A percentile compares a stretch with the other conserved stretches of the same genome.
phyloP scores from a whole-genome alignment of 1,140 invertebrate genomes.

The Eurosta solidaginis region DNA sequence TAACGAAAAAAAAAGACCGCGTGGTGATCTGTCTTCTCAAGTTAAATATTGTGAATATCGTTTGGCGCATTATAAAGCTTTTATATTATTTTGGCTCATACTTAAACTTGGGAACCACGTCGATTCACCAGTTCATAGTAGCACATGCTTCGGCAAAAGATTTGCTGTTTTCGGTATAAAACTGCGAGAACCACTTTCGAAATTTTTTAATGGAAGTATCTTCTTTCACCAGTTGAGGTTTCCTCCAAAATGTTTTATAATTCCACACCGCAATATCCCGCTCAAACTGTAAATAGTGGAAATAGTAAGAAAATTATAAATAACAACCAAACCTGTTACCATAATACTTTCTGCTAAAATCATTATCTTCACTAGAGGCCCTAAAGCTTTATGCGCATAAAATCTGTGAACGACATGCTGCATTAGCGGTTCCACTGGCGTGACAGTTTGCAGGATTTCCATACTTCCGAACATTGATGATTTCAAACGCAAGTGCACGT shows the following conservation, averaged over 20 bases:
- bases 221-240: conserved; percentile 76
- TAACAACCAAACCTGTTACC: conserved; percentile 62
- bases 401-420: conserved; percentile 81
- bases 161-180: conserved; percentile 80
- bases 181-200: conserved; percentile 84
- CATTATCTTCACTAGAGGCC: conserved; percentile 70
- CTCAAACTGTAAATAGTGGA: conserved; percentile 70
- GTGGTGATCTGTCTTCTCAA: no score
- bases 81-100: no score
- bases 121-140: conserved; percentile 35
- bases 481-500: conserved; percentile 72
- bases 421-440: conserved; percentile 76
- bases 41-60: no score
- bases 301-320: neutral
- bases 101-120: no score
- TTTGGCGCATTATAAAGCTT: no score
- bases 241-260: conserved; percentile 75
- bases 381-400: conserved; percentile 67
- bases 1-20: no score
- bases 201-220: conserved; percentile 75
- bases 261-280: conserved; percentile 89
- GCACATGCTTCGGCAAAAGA: conserved; percentile 61
- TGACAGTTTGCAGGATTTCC: conserved; percentile 77
- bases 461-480: conserved; percentile 68
- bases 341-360: conserved; percentile 76